Base-by-base conservation (phyloP, 2,888 invertebrate species). In the Agelastica alni region DNA sequence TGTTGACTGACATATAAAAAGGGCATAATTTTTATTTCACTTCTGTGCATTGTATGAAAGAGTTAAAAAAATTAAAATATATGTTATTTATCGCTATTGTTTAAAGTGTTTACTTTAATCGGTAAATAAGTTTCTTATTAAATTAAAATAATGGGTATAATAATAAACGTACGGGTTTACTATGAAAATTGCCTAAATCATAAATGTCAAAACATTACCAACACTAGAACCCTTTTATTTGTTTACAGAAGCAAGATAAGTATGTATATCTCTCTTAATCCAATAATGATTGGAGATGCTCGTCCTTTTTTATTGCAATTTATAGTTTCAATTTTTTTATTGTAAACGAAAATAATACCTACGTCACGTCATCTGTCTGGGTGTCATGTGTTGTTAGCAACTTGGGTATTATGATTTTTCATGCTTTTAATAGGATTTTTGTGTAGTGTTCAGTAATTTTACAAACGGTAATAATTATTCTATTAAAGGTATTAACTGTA, bases 301-400 rank as follows among this genome's bases (percentile, higher is more conserved):
- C 17, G 12, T 42, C 49, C 31, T 32, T 49, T 28, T 32, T 41
- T 10, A 10, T 10, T 32, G 10, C 14, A 32, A 12, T 39, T 39
- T 39, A 18, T 10, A 39, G 37, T 39, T 39, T 20, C 37, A 39
- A 39, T 20, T 39, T 41, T 45, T 39, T 37, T 47, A 30, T 39
- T 41, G 32, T 22, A 49, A 31, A 49, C 32, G 49, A 49, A 49
- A 49, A 49, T 49, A 49, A 32, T 41, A 49, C 14, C 49, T 49
- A 49, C 49, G 49, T 49, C 49, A 49, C 49, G 49, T 49, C 49
- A 49, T 49, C 49, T 49, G 49, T 49, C 49, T 49, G 49, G 32
- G 41, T 49, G 49, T 49, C 49, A 49, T 49, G 49, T 46, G 46
- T 46, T 49, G 49, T 49, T 41, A 49, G 49, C 41, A 49, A 49